Percentiles rank a stretch among this genome's conserved stretches.
These are phyloP conservation scores for Perithous albicinctus DNA, from an alignment of 2,888 invertebrate species.

Conservation along the genomic window DNA sequence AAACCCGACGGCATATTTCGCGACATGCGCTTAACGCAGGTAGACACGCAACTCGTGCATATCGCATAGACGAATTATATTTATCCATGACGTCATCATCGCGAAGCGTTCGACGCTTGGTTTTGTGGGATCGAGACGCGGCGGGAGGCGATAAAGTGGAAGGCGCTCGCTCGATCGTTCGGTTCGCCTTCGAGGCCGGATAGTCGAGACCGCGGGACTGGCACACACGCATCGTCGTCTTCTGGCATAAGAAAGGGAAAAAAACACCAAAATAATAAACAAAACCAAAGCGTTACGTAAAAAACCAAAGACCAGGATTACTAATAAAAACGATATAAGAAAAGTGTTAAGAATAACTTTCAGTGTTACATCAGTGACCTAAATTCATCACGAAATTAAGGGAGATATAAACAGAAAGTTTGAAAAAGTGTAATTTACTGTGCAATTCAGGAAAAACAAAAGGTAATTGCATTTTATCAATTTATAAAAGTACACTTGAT, in stretches of 20 bases:
- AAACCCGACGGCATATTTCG: not conserved
- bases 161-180: conserved; percentile 61
- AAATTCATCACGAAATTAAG: not conserved
- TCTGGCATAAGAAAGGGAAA: not conserved
- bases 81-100: conserved; percentile 61
- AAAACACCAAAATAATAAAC: not conserved
- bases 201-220: conserved; percentile 65
- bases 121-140: conserved; percentile 38
- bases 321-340: not conserved
- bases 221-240: conserved; percentile 49
- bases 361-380: conserved; percentile 21
- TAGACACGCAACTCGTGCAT: conserved; percentile 51
- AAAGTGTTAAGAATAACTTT: not conserved
- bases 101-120: not conserved
- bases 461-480: not conserved
- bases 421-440: not conserved
- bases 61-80: conserved; percentile 41
- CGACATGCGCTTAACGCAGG: not conserved
- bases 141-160: conserved; percentile 59
- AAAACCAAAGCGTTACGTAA: not conserved
- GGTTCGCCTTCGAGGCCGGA: conserved; percentile 56
- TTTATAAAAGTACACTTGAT: too few relatives aligned
- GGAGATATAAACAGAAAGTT: not conserved
- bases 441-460: not conserved
- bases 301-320: not conserved